Percentiles rank a stretch among this genome's conserved stretches.
These are phyloP conservation scores for Chauna torquata DNA, from an alignment of 2,113 vertebrate genomes.

Conservation along the genomic window DNA sequence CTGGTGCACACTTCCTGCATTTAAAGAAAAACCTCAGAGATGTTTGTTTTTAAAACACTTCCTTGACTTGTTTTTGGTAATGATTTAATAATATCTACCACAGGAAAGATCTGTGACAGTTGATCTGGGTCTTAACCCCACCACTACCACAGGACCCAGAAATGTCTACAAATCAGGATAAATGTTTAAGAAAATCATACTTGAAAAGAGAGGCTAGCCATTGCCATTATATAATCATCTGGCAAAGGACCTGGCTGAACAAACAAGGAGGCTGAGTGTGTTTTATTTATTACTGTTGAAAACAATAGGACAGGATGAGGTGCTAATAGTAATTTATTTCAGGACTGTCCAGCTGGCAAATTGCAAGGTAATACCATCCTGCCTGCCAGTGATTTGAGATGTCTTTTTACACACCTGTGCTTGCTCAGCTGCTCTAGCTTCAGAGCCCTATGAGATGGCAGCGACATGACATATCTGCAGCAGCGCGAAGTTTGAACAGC, in stretches of 20 bases:
- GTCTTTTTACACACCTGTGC: neutral
- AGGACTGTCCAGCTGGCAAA: neutral
- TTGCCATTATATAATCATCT: neutral
- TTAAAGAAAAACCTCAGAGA: neutral
- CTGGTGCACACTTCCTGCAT: neutral
- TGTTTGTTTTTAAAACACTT: neutral
- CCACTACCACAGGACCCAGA: neutral
- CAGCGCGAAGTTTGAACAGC: fast-evolving
- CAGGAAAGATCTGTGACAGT: neutral
- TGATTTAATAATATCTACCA: neutral
- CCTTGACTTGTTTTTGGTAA: neutral
- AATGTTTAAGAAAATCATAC: neutral
- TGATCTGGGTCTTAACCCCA: neutral
- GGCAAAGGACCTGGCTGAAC: neutral
- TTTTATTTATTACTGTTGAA: neutral
- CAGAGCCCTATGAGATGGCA: neutral
- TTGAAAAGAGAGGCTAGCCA: neutral
- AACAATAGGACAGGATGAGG: neutral
- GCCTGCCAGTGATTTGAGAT: neutral
- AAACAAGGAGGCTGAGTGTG: neutral
- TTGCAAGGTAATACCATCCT: neutral
- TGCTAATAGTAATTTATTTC: neutral
- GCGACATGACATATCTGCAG: neutral
- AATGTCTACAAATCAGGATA: neutral
- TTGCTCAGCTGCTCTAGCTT: neutral